Evolutionary conservation across 2,113 vertebrate species (phyloP).

Genomic region (Spilogale gracilis): DNA sequence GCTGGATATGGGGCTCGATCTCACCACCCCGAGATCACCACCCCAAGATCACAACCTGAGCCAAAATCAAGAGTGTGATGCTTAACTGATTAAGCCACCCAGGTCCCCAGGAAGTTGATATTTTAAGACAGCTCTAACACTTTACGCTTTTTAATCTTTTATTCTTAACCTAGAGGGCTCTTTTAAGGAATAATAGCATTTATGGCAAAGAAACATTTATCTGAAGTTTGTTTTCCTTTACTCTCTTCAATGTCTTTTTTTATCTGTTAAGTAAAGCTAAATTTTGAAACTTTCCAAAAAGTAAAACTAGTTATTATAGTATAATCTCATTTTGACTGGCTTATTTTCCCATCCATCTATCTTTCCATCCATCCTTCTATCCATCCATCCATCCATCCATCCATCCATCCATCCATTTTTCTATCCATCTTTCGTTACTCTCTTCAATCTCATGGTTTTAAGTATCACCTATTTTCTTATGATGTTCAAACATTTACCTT

Average conservation of each 20-base stretch:
- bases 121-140: not conserved
- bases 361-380: not conserved
- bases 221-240: not conserved
- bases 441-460: not conserved
- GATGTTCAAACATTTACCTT: not conserved
- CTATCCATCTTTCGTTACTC: not conserved
- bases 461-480: not conserved
- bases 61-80: not conserved
- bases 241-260: constrained; percentile 22
- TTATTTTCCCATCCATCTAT: not conserved
- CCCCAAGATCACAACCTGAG: not conserved
- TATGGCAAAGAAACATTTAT: constrained; percentile 37
- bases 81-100: not conserved
- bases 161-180: not conserved
- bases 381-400: not conserved
- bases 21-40: not conserved
- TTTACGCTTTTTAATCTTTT: not conserved
- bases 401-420: not conserved
- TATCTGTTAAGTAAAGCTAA: not conserved
- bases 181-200: constrained; percentile 30
- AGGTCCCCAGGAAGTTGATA: not conserved
- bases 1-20: not conserved
- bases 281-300: constrained; percentile 35
- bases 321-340: constrained; percentile 7
- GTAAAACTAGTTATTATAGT: not conserved